A percentile compares a stretch with the other conserved stretches of the same genome.
Evolutionary conservation across 2,113 vertebrate genomes (phyloP).

Genomic region (Prinia subflava): DNA sequence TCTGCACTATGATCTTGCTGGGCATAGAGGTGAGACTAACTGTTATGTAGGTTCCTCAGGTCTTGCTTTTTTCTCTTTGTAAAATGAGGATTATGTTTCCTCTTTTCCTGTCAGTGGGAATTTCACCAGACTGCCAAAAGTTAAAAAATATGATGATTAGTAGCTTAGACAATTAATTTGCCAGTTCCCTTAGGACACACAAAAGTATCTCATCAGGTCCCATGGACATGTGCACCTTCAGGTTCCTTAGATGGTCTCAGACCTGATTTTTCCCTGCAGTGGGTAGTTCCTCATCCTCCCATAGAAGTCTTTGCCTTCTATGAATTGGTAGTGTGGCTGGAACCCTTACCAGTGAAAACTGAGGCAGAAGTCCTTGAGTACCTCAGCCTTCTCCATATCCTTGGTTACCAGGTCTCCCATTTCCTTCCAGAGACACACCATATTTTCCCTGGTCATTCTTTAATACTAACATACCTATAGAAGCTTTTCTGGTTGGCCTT

Average conservation of each 20-base stretch:
- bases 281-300: neutral
- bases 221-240: neutral
- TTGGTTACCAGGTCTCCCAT: neutral
- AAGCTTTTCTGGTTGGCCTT: neutral
- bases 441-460: neutral
- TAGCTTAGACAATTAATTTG: neutral
- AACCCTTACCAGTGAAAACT: neutral
- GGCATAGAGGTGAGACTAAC: neutral
- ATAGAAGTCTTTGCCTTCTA: neutral
- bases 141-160: neutral
- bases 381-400: neutral
- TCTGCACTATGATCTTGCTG: neutral
- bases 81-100: neutral
- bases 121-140: neutral
- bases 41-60: neutral
- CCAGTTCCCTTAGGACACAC: neutral
- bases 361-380: no score
- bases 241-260: neutral
- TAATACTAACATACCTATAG: neutral
- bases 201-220: neutral
- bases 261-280: neutral
- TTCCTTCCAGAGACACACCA: neutral
- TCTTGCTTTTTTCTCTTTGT: neutral
- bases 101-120: neutral
- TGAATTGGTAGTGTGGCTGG: neutral